A percentile compares a stretch with the other conserved stretches of the same genome.
Evolutionary conservation across 2,797 vertebrate genomes (phyloP).

Genomic region (Clamator glandarius): DNA sequence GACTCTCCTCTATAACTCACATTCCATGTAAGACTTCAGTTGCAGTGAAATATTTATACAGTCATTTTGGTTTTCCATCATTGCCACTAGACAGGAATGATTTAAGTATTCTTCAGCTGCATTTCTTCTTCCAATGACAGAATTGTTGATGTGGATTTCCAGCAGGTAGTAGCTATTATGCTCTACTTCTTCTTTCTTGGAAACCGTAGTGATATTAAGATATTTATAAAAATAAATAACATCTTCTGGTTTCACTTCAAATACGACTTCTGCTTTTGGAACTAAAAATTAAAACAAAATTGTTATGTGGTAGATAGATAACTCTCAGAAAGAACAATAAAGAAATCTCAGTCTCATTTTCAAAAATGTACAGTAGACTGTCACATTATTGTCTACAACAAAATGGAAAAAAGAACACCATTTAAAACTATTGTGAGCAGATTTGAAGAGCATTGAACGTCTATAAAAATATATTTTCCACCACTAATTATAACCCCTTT

Average conservation of each 20-base stretch:
- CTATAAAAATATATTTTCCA: neutral
- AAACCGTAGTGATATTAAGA: conserved; percentile 54
- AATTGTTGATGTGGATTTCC: conserved; percentile 19
- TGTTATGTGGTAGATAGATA: neutral
- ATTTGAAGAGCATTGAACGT: neutral
- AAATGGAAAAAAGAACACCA: neutral
- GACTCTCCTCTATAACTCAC: conserved; percentile 70
- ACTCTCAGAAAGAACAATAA: neutral
- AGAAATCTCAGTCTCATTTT: neutral
- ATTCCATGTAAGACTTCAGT: conserved; percentile 55
- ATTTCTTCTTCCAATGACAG: neutral
- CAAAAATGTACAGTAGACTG: neutral
- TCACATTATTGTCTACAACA: neutral
- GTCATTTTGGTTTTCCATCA: conserved; percentile 38
- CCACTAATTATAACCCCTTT: neutral
- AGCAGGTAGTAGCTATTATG: conserved; percentile 37
- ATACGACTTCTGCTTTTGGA: conserved; percentile 35
- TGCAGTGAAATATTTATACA: conserved; percentile 68
- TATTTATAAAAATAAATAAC: conserved; percentile 44
- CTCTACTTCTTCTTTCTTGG: neutral
- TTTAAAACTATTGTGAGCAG: neutral
- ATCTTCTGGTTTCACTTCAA: conserved; percentile 29
- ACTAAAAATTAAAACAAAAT: conserved; percentile 42
- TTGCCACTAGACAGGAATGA: conserved; percentile 48
- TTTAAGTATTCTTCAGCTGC: neutral